Conservation (phyloP, 2,113 vertebrate genomes). For the Machaerirhynchus nigripectus region DNA sequence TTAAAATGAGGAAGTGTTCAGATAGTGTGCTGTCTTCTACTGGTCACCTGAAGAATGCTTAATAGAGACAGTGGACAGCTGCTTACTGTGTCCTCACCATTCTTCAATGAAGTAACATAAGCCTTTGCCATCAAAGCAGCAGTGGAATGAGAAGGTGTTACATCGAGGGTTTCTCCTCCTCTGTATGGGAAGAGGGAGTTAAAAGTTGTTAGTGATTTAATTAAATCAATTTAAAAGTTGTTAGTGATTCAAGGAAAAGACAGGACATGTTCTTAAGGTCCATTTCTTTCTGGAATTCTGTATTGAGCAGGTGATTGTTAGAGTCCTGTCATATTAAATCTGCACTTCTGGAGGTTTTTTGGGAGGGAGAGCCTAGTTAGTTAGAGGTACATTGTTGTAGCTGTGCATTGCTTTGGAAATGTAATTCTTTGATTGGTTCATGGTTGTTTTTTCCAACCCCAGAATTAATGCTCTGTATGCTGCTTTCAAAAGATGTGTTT, state of each 20-base stretch:
- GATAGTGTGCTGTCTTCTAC: not conserved
- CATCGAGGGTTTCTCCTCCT: not conserved
- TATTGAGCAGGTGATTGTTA: not conserved
- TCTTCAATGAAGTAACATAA: not conserved
- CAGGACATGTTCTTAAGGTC: not conserved
- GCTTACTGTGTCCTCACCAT: fast-evolving
- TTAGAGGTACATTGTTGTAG: not conserved
- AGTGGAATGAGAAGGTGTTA: not conserved
- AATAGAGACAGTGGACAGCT: not conserved
- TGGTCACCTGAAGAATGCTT: not conserved
- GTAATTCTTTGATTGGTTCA: not conserved
- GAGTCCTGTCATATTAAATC: not conserved
- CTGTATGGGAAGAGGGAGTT: not conserved
- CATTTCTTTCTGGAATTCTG: not conserved
- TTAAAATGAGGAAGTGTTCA: not conserved
- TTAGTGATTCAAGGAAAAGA: not conserved
- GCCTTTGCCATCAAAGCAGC: not conserved
- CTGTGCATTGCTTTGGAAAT: not conserved
- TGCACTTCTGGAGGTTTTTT: fast-evolving
- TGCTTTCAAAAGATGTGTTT: not conserved
- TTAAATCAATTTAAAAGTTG: not conserved
- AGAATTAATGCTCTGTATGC: not conserved
- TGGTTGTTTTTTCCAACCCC: not conserved
- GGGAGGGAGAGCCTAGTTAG: too few species aligned
- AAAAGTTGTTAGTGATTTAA: not conserved